These are phyloP conservation scores for Conus ventricosus DNA, from an alignment of 1,140 invertebrate species.

Conservation along the genomic window DNA sequence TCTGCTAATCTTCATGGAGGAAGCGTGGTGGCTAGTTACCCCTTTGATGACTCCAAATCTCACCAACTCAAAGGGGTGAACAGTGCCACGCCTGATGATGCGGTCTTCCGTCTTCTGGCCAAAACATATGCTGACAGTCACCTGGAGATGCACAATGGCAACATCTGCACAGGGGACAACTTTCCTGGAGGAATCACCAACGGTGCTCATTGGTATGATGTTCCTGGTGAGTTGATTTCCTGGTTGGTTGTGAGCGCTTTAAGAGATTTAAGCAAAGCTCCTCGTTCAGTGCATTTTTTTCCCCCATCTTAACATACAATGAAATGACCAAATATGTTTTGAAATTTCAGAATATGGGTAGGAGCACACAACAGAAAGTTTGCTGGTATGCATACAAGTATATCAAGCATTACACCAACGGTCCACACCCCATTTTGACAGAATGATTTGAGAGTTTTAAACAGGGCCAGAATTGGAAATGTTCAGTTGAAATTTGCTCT, in stretches of 20 bases:
- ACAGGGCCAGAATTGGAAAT: too few species aligned
- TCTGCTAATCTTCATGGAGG: slow-evolving; percentile 98
- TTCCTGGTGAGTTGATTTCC: slow-evolving; percentile 76
- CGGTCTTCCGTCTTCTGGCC: slow-evolving; percentile 66
- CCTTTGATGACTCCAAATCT: slow-evolving; percentile 81
- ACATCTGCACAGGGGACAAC: slow-evolving; percentile 56
- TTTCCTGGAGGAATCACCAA: slow-evolving; percentile 85
- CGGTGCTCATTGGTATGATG: slow-evolving; percentile 90
- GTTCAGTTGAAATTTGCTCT: too few species aligned
- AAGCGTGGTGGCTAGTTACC: slow-evolving; percentile 92
- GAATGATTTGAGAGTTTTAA: too few species aligned
- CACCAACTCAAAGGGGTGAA: slow-evolving; percentile 54
- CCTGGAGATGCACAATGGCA: slow-evolving; percentile 72
- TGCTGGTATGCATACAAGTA: too few species aligned
- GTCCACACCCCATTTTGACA: too few species aligned
- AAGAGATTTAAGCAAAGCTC: too few species aligned
- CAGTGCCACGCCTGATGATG: slow-evolving; percentile 74
- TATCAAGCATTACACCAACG: too few species aligned
- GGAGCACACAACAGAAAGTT: too few species aligned
- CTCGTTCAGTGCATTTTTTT: not conserved
- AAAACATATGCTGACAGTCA: slow-evolving; percentile 72
- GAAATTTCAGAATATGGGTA: too few species aligned
- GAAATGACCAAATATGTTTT: too few species aligned
- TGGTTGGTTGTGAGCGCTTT: too few species aligned
- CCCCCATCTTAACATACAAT: not conserved